Percentiles rank a stretch among this genome's conserved stretches.
These are phyloP conservation scores for Agelastica alni DNA, from an alignment of 2,888 invertebrate genomes.

Conservation along the genomic window DNA sequence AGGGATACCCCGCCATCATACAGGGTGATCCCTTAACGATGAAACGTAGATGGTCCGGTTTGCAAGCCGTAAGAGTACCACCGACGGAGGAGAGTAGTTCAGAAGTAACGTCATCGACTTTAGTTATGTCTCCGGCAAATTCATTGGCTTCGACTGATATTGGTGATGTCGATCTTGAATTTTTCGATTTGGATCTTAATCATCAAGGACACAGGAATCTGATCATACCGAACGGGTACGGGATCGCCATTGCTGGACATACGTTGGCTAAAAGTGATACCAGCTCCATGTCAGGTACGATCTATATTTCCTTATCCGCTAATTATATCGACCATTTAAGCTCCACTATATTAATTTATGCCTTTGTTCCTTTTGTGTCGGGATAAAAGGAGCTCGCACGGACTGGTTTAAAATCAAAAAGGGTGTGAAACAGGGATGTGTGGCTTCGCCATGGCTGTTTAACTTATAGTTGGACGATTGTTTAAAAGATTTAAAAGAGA, in stretches of 20 bases:
- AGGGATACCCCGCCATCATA: conserved; percentile 2
- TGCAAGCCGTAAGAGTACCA: conserved; percentile 71
- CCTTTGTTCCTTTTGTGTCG: no score
- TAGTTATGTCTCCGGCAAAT: conserved; percentile 73
- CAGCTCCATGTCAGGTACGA: conserved; percentile 58
- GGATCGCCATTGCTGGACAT: conserved; percentile 47
- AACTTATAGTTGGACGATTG: no score
- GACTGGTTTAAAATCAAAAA: no score
- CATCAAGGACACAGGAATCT: conserved; percentile 52
- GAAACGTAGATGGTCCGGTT: conserved; percentile 75
- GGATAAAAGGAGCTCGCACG: no score
- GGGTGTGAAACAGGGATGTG: no score
- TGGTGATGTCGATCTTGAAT: conserved; percentile 75
- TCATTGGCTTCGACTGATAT: conserved; percentile 77
- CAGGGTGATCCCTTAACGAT: conserved; percentile 52
- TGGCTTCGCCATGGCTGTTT: no score
- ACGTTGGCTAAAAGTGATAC: conserved; percentile 56
- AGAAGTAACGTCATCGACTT: conserved; percentile 73
- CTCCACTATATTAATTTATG: no score
- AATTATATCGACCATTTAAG: no score
- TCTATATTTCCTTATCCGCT: not conserved
- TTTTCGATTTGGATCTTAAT: conserved; percentile 76
- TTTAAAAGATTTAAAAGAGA: no score
- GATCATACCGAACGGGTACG: conserved; percentile 53
- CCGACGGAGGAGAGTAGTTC: conserved; percentile 75